phyloP scores from a whole-genome alignment of 2,888 invertebrate genomes.

The Scaptomyza tumidula region DNA sequence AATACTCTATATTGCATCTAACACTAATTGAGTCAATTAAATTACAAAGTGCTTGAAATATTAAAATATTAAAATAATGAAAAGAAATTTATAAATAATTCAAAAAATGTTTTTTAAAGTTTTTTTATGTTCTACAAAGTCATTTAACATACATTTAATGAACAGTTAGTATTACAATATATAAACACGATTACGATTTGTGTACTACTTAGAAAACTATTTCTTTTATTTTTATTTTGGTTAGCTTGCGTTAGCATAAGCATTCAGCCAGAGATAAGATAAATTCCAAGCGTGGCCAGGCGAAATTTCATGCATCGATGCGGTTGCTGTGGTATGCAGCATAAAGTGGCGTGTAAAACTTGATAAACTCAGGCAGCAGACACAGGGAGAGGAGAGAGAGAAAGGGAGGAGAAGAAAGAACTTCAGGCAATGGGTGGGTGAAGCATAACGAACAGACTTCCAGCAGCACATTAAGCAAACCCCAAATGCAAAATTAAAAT shows the following conservation, averaged over 20 bases:
- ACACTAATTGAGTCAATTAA: conserved; percentile 24
- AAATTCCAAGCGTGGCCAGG: conserved; percentile 34
- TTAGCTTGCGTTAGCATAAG: conserved; percentile 5
- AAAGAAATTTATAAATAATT: neutral
- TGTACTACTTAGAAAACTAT: conserved; percentile 12
- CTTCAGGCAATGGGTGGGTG: conserved; percentile 5
- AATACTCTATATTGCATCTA: conserved; percentile 25
- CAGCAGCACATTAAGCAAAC: conserved; percentile 50
- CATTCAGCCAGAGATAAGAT: conserved; percentile 23
- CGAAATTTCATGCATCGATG: conserved; percentile 68
- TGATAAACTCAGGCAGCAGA: conserved; percentile 52
- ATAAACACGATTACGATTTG: conserved; percentile 16
- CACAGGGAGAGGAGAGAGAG: neutral
- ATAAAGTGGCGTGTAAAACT: conserved; percentile 60
- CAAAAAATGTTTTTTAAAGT: neutral
- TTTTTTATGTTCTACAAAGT: conserved; percentile 9
- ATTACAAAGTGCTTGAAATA: conserved; percentile 30
- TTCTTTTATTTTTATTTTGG: conserved; percentile 2
- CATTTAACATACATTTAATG: conserved; percentile 22
- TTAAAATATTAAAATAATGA: neutral
- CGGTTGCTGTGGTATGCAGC: conserved; percentile 40
- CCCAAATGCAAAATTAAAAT: conserved; percentile 9
- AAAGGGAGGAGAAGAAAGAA: neutral
- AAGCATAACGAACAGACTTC: conserved; percentile 11
- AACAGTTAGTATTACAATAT: conserved; percentile 22